Evolutionary conservation across 2,888 invertebrate genomes (phyloP), one percentile per base, ranked within the genome.

Genomic region (Calameuta idolon): DNA sequence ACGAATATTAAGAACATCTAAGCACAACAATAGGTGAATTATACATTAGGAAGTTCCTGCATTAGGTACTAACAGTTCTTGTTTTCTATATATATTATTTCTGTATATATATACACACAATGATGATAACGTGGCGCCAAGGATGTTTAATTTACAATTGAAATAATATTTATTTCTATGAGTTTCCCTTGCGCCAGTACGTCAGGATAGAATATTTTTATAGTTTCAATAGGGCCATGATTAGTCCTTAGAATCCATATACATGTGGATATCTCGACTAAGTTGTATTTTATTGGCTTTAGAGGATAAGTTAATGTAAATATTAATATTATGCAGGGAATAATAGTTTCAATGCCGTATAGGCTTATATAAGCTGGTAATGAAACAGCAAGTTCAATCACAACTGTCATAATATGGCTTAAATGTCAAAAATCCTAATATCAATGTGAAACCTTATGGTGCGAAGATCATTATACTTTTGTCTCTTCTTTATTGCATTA

Each of bases 121-220:
- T 23, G 55, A 55, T 23, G 9, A 9, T 55, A 55, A 55, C 55
- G 23, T 55, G 55, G 55, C 55, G 55, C 55, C 23, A 55, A 23
- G 23, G 55, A 23, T 23, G 55, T 55, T 55, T 55, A 55, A 15
- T 23, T 55, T 55, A 23, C 55, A 55, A 55, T 55, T 55, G 23
- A 55, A 15, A 55, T 55, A 55, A 55, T 55, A 55, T 55, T 55
- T 55, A 55, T 55, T 55, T 55, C 9, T 23, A 55, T 75, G 68
- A 73, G 73, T 74, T 79, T 68, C n/a, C 33, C 55, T 34, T 75
- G 55, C 55, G 23, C 55, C 55, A 55, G 2, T 40, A 23, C 40
- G 2, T 55, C 0, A 55, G 55, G 23, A 55, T 9, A 55, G 23
- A 23, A 55, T 55, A 55, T 55, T 55, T 55, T 55, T 55, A 55